Base-by-base conservation (phyloP, 2,113 vertebrate species). In the Ceyx melanurus region DNA sequence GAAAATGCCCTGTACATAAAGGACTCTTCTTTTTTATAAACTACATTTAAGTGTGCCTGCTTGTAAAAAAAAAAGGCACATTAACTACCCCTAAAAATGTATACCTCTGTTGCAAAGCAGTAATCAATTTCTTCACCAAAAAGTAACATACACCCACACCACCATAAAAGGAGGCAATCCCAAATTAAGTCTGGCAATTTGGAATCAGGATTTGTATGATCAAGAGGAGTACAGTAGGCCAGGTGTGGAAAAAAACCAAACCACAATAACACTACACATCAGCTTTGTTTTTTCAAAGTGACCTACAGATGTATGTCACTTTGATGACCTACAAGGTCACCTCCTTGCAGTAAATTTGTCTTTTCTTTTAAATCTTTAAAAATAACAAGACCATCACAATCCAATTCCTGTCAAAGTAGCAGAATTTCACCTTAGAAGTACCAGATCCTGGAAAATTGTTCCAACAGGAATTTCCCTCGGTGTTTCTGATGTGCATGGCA, bases 391-490 rank as follows among this genome's bases (percentile, higher is more conserved):
- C 0, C 7, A 4, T 17, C n/a, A 10, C 46, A 62, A 48, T 22
- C 11, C 2, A 0, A 7, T 35, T 26, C 33, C 42, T 65, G 20
- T 31, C 50, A 23, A n/a, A 66, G 29, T 0, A 53, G 23, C 45
- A 82, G 50, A 62, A 50, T 15, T 76, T 82, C 50, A 53, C n/a
- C 26, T 75, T 12, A 29, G 26, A 56, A 82, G 29, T 8, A 45
- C 12, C 6, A 68, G 23, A 50, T 6, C 5, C 19, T 42, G 15
- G 40, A 57, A 80, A 82, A 82, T 0, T 9, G 21, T 7, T 88
- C 29, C 50, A 83, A 29, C 31, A 37, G 29, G 35, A 74, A 72
- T 18, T 28, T n/a, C 60, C 35, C 19, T 31, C 5, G 5, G 17
- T 67, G 29, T 8, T 74, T 86, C 68, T 40, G 15, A 78, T 17